Conservation (phyloP, 53 echinoderm and acorn worm genomes). For the Arbacia lixula region DNA sequence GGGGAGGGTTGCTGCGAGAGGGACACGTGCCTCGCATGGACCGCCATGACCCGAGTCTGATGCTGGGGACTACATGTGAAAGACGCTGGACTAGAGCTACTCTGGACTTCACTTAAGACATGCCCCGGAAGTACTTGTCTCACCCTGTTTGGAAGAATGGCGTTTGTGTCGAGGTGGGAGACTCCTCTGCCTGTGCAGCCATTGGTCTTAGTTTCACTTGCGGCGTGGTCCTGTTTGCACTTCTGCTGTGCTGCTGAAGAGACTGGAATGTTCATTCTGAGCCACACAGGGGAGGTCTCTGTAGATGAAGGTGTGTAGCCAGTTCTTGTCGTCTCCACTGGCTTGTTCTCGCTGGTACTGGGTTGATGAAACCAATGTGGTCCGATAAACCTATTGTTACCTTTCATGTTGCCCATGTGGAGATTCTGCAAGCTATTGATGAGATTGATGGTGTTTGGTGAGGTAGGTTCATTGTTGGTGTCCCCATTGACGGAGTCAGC, state of each 20-base stretch:
- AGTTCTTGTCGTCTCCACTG: conserved; percentile 6
- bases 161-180: conserved; percentile 58
- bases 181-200: conserved; percentile 63
- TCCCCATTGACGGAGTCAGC: conserved; percentile 43
- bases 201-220: conserved; percentile 33
- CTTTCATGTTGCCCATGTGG: conserved; percentile 44
- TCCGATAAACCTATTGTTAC: conserved; percentile 40
- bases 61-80: conserved; percentile 76
- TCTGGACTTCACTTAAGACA: conserved; percentile 52
- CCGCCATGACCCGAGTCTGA: conserved; percentile 34
- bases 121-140: conserved; percentile 62
- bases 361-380: conserved; percentile 29
- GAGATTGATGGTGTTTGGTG: conserved; percentile 52
- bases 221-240: conserved; percentile 23
- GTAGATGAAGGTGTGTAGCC: conserved; percentile 57
- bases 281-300: conserved; percentile 89
- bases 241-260: conserved; percentile 42
- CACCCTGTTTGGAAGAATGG: conserved; percentile 62
- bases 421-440: conserved; percentile 70
- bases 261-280: conserved; percentile 72
- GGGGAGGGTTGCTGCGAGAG: conserved; percentile 80
- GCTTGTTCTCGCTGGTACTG: not conserved
- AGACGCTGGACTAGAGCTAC: conserved; percentile 64
- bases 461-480: conserved; percentile 56
- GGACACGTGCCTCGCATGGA: conserved; percentile 33